Evolutionary conservation across 1,140 invertebrate genomes (phyloP), one percentile per base, ranked within the genome.

Genomic region (Drosophila gunungcola): DNA sequence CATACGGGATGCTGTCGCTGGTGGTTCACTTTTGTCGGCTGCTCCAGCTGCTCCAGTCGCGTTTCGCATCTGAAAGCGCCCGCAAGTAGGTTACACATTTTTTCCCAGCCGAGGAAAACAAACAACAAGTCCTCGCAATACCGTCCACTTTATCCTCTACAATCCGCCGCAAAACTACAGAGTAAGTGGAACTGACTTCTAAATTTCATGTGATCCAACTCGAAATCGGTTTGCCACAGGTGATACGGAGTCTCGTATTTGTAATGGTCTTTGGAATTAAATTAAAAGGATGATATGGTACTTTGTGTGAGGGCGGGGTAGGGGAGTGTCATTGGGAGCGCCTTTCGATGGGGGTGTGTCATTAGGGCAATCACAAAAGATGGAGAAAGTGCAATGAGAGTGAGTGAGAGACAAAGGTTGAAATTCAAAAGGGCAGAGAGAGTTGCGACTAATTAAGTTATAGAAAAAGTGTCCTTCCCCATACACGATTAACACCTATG

Each of bases 81-180:
- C 79, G 67, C 79, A 89, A 89, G 84, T 89, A 83, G 84, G 84
- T 88, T 88, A 86, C 75, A 83, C 52, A 84, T 82, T 86, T 86
- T 81, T 75, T 80, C 43, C 52, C 45, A 13, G 48, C 13, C 9
- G 4, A 51, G 69, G n/a, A 55, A 41, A 55, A 55, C 49, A 73
- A 74, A 62, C 43, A 27, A n/a, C 36, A 32, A 25, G 27, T 12
- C n/a, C 56, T 39, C 13, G 16, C 39, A 16, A 39, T 41, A 48
- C 38, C 39, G 38, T 34, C 46, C 39, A 41, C 34, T 12, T 52
- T 10, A 21, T 63, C 45, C 29, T 9, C 57, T 34, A 21, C 39
- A 13, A 45, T n/a, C 21, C 10, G 41, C 36, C 9, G 13, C 7
- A 52, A 29, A 16, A 27, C 38, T 41, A 9, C 34, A 11, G 13